phyloP scores from a whole-genome alignment of 2,888 invertebrate species.

The Liodrosophila aerea region DNA sequence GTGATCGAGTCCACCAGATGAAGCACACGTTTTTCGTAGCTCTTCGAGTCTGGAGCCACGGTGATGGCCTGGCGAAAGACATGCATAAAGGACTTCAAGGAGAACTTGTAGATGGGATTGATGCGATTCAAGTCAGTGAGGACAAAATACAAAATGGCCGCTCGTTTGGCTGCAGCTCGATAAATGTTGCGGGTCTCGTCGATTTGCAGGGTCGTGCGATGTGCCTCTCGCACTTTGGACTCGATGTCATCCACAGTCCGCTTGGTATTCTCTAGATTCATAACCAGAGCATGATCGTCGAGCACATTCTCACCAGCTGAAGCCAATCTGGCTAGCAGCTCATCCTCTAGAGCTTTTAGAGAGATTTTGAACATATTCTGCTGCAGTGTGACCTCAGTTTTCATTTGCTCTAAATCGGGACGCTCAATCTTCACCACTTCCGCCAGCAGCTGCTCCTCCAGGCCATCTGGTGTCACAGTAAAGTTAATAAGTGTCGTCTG shows the following conservation, averaged over 20 bases:
- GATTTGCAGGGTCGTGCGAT: constrained; percentile 93
- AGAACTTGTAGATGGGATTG: constrained; percentile 97
- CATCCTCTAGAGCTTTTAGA: constrained; percentile 94
- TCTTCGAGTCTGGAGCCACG: constrained; percentile 87
- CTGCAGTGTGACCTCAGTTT: constrained; percentile 93
- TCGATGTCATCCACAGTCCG: constrained; percentile 95
- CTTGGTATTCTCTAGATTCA: constrained; percentile 96
- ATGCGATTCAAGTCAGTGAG: constrained; percentile 95
- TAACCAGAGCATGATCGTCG: constrained; percentile 94
- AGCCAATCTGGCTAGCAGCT: constrained; percentile 92
- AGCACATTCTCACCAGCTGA: constrained; percentile 96
- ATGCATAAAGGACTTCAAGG: constrained; percentile 95
- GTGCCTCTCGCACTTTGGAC: constrained; percentile 92
- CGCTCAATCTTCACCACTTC: constrained; percentile 97
- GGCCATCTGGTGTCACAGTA: constrained; percentile 95
- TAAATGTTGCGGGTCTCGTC: constrained; percentile 96
- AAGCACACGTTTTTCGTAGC: constrained; percentile 87
- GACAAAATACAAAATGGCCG: constrained; percentile 96
- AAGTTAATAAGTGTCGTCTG: constrained; percentile 98
- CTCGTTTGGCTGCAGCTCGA: constrained; percentile 91
- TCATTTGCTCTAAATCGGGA: constrained; percentile 93
- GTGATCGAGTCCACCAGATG: constrained; percentile 94
- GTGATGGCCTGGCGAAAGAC: constrained; percentile 94
- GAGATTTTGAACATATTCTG: constrained; percentile 98
- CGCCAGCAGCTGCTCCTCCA: constrained; percentile 97